Conservation (phyloP, 2,888 invertebrate species). For the Harpalus rubripes region DNA sequence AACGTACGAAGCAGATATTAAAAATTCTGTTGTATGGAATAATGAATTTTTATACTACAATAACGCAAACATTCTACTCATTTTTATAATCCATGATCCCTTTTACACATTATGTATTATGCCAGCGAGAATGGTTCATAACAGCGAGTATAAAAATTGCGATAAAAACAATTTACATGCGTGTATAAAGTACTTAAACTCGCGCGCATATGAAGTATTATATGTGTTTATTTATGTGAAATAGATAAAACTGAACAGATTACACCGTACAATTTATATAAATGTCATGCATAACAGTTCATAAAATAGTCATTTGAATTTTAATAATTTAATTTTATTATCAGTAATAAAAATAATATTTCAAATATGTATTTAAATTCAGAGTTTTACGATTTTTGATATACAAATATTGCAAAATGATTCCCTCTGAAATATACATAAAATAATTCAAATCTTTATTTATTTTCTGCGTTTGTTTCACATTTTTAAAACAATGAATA, state of each 20-base stretch:
- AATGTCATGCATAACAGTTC: slow-evolving; percentile 21
- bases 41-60: not conserved
- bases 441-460: not conserved
- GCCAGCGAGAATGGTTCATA: slow-evolving; percentile 5
- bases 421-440: not conserved
- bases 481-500: not conserved
- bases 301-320: not conserved
- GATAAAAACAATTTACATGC: slow-evolving; percentile 35
- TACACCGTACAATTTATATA: slow-evolving; percentile 22
- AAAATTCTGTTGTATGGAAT: not conserved
- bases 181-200: slow-evolving; percentile 7
- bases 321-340: slow-evolving; percentile 22
- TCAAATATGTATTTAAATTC: not conserved
- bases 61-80: slow-evolving; percentile 6
- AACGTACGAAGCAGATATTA: no score
- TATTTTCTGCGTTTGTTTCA: not conserved
- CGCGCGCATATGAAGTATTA: slow-evolving; percentile 1
- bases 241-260: slow-evolving; percentile 32
- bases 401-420: not conserved
- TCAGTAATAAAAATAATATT: slow-evolving; percentile 16
- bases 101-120: slow-evolving; percentile 20
- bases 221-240: slow-evolving; percentile 41
- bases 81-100: slow-evolving; percentile 19
- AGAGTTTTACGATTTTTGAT: not conserved
- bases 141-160: slow-evolving; percentile 6